A percentile compares a stretch with the other conserved stretches of the same genome.
Evolutionary conservation across 2,888 invertebrate genomes (phyloP).

Genomic region (Ferdinandea cuprea): DNA sequence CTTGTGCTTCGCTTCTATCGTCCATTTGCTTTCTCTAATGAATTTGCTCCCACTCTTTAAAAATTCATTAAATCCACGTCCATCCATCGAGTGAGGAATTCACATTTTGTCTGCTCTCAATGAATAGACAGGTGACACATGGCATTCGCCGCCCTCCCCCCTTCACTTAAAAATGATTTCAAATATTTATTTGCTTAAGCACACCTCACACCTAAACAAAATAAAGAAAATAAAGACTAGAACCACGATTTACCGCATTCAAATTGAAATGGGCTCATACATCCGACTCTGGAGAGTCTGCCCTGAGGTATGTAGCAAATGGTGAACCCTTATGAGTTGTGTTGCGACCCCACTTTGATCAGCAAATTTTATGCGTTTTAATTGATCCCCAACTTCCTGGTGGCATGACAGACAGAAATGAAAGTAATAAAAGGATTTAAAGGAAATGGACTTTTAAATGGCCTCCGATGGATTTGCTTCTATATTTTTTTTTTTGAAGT

Average conservation of each 20-base stretch:
- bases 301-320: no score
- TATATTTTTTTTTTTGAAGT: neutral
- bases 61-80: conserved; percentile 25
- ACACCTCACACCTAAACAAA: conserved; percentile 29
- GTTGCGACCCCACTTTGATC: conserved; percentile 27
- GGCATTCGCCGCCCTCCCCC: conserved; percentile 7
- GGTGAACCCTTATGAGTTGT: no score
- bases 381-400: conserved; percentile 58
- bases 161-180: conserved; percentile 55
- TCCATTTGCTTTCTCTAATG: conserved; percentile 41
- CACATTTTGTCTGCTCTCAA: neutral
- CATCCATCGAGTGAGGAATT: neutral
- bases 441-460: conserved; percentile 64
- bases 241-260: conserved; percentile 27
- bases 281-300: no score
- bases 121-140: conserved; percentile 2
- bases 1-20: conserved; percentile 8
- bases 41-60: conserved; percentile 46
- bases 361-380: conserved; percentile 45
- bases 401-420: conserved; percentile 2
- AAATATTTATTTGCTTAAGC: conserved; percentile 59
- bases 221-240: conserved; percentile 12
- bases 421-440: neutral
- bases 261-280: conserved; percentile 40
- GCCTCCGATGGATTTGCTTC: neutral